Evolutionary conservation across 2,888 invertebrate genomes (phyloP), one percentile per base, ranked within the genome.

Genomic region (Acrobasis repandana): DNA sequence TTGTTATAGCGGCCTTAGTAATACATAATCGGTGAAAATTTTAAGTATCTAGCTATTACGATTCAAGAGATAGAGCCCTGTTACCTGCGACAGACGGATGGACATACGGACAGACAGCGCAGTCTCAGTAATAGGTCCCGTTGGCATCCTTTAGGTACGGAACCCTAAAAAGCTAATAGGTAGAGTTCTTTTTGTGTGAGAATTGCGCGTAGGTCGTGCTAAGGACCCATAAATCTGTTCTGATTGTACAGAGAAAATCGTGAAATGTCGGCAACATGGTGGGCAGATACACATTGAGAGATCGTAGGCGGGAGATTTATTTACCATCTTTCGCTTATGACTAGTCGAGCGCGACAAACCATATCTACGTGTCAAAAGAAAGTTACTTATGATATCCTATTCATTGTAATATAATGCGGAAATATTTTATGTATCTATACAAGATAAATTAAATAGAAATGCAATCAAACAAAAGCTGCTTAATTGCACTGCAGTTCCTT

Each of bases 171-270:
- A 56, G 43, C n/a, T 46, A 57, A 48, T 33, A 61, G 43, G 15
- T 14, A 63, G 70, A 63, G 61, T 71, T 73, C 70, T 67, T 78
- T 77, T 73, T 72, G 69, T 72, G 69, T 69, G 65, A 73, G 74
- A 75, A 75, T 66, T 73, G 67, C 61, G 84, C 81, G 86, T 87
- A 79, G 86, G 86, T 74, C 65, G 79, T 68, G 70, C 67, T 72
- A 79, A 79, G 78, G 78, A 79, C 75, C 74, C 77, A 86, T 88
- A 88, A 88, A 88, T 87, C 84, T 80, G 78, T 82, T 70, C 68
- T 72, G 77, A 81, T 80, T 83, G 85, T 83, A 74, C 74, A 71
- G 85, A 76, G 85, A 81, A 85, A 87, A 84, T 79, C 76, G 76
- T 77, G 81, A 80, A 83, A 82, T 74, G 73, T 74, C 73, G 71